These are phyloP conservation scores for Hippocampus comes DNA, from an alignment of 2,113 vertebrate genomes.

Conservation along the genomic window DNA sequence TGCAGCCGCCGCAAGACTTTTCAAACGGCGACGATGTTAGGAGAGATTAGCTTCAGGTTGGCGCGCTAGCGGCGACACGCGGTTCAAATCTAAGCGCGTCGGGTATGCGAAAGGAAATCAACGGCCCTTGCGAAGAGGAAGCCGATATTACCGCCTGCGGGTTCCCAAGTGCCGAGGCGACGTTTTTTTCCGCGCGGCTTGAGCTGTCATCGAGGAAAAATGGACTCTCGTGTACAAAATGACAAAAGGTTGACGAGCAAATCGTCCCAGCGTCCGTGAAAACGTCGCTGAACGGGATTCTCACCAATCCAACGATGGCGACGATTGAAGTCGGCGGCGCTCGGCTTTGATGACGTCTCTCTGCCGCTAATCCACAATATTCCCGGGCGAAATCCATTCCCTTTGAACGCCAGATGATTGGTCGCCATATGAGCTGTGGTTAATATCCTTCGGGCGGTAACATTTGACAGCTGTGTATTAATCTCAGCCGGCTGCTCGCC, in stretches of 20 bases:
- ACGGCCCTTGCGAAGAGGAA: background rate
- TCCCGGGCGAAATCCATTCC: background rate
- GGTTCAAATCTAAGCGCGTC: background rate
- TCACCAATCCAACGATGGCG: background rate
- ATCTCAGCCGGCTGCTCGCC: slow-evolving; percentile 33
- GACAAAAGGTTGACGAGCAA: no score
- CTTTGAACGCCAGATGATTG: slow-evolving; percentile 27
- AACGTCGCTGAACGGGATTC: background rate
- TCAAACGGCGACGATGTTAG: background rate
- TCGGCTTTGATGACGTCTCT: background rate
- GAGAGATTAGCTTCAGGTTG: background rate
- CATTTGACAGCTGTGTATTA: slow-evolving; percentile 49
- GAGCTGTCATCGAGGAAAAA: slow-evolving; percentile 2
- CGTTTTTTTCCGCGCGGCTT: background rate
- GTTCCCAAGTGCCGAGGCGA: background rate
- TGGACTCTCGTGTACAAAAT: background rate
- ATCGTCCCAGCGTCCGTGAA: no score
- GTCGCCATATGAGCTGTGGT: slow-evolving; percentile 40
- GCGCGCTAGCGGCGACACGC: background rate
- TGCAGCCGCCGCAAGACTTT: background rate
- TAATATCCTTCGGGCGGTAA: slow-evolving; percentile 55
- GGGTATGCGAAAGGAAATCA: background rate
- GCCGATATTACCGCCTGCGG: background rate
- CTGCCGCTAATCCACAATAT: background rate
- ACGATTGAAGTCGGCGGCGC: background rate